These are phyloP conservation scores for Apeltes quadracus DNA, from an alignment of 2,113 vertebrate species.

Conservation along the genomic window DNA sequence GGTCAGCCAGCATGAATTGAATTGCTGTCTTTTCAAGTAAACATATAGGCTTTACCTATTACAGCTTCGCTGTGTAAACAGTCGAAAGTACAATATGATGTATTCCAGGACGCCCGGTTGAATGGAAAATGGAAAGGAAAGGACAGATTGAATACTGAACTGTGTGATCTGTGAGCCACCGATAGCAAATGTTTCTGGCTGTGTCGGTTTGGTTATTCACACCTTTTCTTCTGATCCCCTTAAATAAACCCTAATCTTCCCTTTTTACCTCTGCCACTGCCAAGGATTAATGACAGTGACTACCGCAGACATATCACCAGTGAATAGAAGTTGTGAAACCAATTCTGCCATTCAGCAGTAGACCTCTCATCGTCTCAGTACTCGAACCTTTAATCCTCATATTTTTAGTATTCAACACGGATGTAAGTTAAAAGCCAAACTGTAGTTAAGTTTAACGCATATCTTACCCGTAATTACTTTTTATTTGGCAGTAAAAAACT, in stretches of 20 bases:
- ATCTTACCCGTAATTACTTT: background rate
- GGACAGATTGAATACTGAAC: conserved; percentile 17
- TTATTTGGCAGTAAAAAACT: background rate
- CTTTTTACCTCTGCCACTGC: conserved; percentile 31
- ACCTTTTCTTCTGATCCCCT: conserved; percentile 41
- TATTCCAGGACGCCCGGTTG: background rate
- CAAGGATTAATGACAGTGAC: conserved; percentile 56
- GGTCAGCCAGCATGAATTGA: conserved; percentile 19
- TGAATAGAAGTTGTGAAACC: conserved; percentile 51
- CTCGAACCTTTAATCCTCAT: conserved; percentile 14
- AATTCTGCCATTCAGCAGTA: conserved; percentile 62
- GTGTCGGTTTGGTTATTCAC: conserved; percentile 22
- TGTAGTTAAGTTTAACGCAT: conserved; percentile 1
- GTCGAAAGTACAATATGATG: conserved; percentile 17
- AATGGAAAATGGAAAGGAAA: conserved; percentile 41
- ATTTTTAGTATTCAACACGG: conserved; percentile 4
- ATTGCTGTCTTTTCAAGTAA: conserved; percentile 9
- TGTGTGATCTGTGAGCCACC: conserved; percentile 47
- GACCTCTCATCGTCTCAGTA: conserved; percentile 31
- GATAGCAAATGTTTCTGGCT: conserved; percentile 15
- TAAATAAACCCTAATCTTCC: conserved; percentile 43
- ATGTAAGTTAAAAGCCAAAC: conserved; percentile 16
- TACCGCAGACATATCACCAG: conserved; percentile 42
- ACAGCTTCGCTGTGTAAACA: background rate
- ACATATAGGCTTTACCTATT: background rate